Conservation (phyloP, 2,797 vertebrate species). For the Dendrocincla fuliginosa region DNA sequence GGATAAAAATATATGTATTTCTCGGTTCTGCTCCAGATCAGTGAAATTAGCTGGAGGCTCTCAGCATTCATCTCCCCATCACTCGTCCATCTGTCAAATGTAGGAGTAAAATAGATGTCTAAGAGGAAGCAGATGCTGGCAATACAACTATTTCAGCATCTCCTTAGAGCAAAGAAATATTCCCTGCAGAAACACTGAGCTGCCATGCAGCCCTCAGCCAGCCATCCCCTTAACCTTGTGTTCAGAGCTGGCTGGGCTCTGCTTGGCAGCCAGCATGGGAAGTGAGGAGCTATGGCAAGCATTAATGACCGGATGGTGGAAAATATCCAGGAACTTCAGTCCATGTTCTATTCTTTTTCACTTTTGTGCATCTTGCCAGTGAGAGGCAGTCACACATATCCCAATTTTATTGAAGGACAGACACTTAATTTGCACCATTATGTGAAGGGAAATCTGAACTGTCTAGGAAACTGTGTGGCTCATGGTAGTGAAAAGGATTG, state of each 20-base stretch:
- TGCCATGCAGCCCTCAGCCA: not conserved
- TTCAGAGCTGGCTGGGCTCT: not conserved
- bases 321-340: conserved; percentile 25
- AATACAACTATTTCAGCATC: not conserved
- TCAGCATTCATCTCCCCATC: not conserved
- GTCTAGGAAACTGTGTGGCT: not conserved
- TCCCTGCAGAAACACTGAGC: not conserved
- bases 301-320: conserved; percentile 40
- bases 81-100: conserved; percentile 26
- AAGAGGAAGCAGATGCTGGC: conserved; percentile 22
- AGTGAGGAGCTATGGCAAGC: not conserved
- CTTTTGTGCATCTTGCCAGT: not conserved
- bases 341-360: not conserved
- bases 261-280: conserved; percentile 62
- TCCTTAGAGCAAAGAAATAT: not conserved
- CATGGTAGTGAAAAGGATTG: not conserved
- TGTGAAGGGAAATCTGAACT: not conserved
- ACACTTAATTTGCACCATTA: conserved; percentile 29
- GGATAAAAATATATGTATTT: conserved; percentile 21
- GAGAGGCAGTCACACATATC: not conserved
- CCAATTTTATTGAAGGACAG: not conserved
- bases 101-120: not conserved
- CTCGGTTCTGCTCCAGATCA: conserved; percentile 15
- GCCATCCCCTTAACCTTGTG: not conserved
- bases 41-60: not conserved